Evolutionary conservation across 2,797 vertebrate species (phyloP).

Genomic region (Naso thynnoides): DNA sequence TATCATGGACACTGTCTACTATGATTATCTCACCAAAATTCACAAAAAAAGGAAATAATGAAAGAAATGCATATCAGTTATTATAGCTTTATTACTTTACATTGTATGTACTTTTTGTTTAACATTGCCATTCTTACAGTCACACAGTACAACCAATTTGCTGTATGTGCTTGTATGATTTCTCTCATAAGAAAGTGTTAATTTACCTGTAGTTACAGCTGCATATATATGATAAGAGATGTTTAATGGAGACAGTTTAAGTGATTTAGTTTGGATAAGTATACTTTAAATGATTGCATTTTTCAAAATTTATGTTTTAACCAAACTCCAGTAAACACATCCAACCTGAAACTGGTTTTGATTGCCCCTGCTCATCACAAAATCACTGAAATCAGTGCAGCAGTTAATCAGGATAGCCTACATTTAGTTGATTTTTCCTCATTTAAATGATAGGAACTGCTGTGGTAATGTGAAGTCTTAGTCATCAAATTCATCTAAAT

Average conservation of each 20-base stretch:
- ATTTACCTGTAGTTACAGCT: not conserved
- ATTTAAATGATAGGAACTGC: conserved; percentile 35
- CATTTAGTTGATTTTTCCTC: conserved; percentile 37
- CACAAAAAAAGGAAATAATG: not conserved
- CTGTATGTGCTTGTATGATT: too few species aligned
- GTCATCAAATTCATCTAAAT: conserved; percentile 30
- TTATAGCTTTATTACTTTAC: not conserved
- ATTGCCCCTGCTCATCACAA: conserved; percentile 34
- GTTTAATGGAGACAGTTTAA: conserved; percentile 6
- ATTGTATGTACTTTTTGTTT: not conserved
- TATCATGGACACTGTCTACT: not conserved
- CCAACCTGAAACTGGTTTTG: conserved; percentile 28
- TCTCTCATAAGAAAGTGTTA: not conserved
- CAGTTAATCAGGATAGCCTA: conserved; percentile 18
- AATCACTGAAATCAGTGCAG: conserved; percentile 51
- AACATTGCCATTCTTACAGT: not conserved
- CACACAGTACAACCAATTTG: too few species aligned
- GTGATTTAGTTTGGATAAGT: conserved; percentile 18
- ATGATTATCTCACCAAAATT: not conserved
- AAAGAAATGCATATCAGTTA: not conserved
- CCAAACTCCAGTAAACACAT: conserved; percentile 25
- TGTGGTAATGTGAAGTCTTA: conserved; percentile 11
- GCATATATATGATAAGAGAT: not conserved
- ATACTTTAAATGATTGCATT: conserved; percentile 15
- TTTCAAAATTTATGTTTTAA: conserved; percentile 19